These are phyloP conservation scores for Ectemnius cavifrons DNA, from an alignment of 2,888 invertebrate genomes.

Conservation along the genomic window DNA sequence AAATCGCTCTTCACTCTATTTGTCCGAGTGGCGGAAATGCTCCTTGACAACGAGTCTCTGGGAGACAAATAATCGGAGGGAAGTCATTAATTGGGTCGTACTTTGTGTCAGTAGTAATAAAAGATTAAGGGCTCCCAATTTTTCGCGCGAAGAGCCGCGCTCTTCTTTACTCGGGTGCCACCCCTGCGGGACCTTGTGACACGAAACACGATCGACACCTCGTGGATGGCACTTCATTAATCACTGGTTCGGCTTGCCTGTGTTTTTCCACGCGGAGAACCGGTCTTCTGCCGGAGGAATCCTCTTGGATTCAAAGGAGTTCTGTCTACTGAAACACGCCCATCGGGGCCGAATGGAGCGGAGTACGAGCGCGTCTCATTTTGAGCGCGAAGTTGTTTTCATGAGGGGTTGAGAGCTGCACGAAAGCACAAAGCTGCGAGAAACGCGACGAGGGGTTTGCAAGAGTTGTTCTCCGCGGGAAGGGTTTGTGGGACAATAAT, in stretches of 20 bases:
- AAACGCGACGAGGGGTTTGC: conserved; percentile 23
- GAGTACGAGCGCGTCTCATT: not conserved
- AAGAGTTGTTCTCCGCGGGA: conserved; percentile 41
- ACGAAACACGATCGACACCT: conserved; percentile 49
- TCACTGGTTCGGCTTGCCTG: conserved; percentile 37
- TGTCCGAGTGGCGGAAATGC: not conserved
- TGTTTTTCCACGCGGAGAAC: conserved; percentile 16
- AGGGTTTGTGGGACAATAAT: conserved; percentile 67
- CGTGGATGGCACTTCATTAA: conserved; percentile 52
- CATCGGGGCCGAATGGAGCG: not conserved
- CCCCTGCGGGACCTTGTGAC: conserved; percentile 34
- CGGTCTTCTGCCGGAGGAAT: conserved; percentile 14
- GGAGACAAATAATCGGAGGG: conserved; percentile 15
- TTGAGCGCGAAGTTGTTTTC: conserved; percentile 23
- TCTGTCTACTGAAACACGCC: conserved; percentile 8
- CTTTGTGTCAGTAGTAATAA: conserved; percentile 29
- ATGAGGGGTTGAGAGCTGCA: too few relatives aligned
- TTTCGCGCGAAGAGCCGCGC: conserved; percentile 4
- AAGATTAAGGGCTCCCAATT: conserved; percentile 30
- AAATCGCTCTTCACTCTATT: not conserved
- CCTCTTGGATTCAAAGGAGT: conserved; percentile 17
- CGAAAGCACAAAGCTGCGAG: conserved; percentile 25
- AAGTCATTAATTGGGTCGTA: conserved; percentile 37
- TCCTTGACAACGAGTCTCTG: not conserved
- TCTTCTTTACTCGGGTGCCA: not conserved